Base-by-base conservation (phyloP, 2,888 invertebrate genomes). In the Sarcophaga subvicina region DNA sequence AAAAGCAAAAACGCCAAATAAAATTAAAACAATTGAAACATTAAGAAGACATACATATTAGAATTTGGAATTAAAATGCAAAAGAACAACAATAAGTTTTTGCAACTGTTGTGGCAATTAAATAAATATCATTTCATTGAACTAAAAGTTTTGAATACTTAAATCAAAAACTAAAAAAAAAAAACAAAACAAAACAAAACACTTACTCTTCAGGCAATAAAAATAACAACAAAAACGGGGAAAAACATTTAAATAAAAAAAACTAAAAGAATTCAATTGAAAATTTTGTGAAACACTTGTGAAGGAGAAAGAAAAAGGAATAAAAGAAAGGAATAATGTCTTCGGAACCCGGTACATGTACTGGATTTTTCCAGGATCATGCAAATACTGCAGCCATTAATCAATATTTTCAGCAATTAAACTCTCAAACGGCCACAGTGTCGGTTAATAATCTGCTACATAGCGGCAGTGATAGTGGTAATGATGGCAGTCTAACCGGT, bases 311-410 rank as follows among this genome's bases (percentile, higher is more conserved):
- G 17, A 1, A 47, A 8, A 22, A 63, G 11, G 59, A 4, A 49
- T 5, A 37, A 22, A 22, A 22, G 4, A n/a, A 77, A 3, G 2
- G 37, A 8, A 37, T 54, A 14, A 83, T 86, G 83, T 62, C 82
- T 86, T 79, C 84, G 71, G 82, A 86, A 80, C 62, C 80, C 62
- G 83, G 76, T 67, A 89, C 92, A n/a, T 93, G 92, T 86, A 90
- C 89, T 85, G 91, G 91, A 78, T 93, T 92, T 89, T 93, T 91
- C 80, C 91, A 91, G 88, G 93, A 93, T 87, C 92, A 92, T 72
- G 90, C 91, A 20, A 93, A 86, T 71, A 85, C 81, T 27, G 80
- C 86, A 5, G 87, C 84, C 14, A 84, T 93, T 75, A 91, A 91
- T 88, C 92, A 92, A 88, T 93, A 93, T 83, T 92, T 93, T 75